These are phyloP conservation scores for Drosophila neocordata DNA, from an alignment of 1,140 invertebrate genomes.

Conservation along the genomic window DNA sequence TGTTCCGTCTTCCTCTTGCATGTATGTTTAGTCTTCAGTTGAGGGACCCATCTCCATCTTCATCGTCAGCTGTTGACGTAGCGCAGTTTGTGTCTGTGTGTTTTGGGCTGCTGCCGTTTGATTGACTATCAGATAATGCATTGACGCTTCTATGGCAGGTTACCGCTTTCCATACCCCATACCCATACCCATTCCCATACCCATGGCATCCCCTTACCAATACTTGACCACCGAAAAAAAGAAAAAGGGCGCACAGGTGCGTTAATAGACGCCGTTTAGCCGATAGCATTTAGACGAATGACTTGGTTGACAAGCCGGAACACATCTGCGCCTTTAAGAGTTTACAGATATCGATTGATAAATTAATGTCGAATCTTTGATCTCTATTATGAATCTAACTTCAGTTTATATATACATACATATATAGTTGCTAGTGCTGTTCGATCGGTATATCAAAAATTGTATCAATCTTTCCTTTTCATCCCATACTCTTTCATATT, in stretches of 20 bases:
- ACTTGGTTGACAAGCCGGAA: conserved; percentile 16
- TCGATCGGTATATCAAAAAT: too few species aligned
- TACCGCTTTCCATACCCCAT: neutral
- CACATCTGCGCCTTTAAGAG: conserved; percentile 1
- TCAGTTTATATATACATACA: neutral
- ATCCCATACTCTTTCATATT: neutral
- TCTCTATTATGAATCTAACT: neutral
- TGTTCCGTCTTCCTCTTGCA: conserved; percentile 10
- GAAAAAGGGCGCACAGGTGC: conserved; percentile 42
- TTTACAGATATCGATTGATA: conserved; percentile 1
- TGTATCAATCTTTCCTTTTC: neutral
- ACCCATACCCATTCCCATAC: neutral
- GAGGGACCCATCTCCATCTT: conserved; percentile 1
- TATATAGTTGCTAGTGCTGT: too few species aligned
- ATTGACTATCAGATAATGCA: conserved; percentile 65
- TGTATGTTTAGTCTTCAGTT: too few species aligned
- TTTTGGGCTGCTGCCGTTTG: conserved; percentile 49
- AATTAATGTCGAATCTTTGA: conserved; percentile 4
- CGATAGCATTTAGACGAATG: conserved; percentile 7
- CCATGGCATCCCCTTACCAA: neutral
- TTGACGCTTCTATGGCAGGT: conserved; percentile 62
- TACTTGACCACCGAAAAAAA: neutral
- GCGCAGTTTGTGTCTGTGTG: conserved; percentile 8
- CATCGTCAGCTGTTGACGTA: conserved; percentile 30
- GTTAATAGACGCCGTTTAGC: conserved; percentile 55